These are phyloP conservation scores for Drosophila varians DNA, from an alignment of 1,140 invertebrate species.

Conservation along the genomic window DNA sequence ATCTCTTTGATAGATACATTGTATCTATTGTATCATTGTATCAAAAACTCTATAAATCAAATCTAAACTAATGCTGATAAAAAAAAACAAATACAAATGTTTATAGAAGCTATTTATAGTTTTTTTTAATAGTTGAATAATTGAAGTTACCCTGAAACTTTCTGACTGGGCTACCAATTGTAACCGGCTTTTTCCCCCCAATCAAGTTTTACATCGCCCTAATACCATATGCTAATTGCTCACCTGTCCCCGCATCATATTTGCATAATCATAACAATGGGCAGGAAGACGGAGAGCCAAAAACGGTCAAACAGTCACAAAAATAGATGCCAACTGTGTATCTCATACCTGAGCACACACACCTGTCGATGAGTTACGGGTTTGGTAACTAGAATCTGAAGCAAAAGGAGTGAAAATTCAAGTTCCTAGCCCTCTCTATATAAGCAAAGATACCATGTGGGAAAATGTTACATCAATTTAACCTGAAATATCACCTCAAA, in stretches of 20 bases:
- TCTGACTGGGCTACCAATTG: not conserved
- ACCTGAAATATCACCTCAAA: no score
- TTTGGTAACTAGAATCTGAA: slow-evolving; percentile 23
- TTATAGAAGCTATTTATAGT: no score
- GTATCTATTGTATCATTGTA: no score
- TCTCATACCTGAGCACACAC: slow-evolving; percentile 18
- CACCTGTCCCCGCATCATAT: slow-evolving; percentile 55
- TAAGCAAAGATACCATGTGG: no score
- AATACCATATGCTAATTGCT: slow-evolving; percentile 49
- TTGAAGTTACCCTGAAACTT: not conserved
- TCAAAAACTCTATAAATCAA: no score
- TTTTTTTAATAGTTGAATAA: no score
- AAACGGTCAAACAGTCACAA: slow-evolving; percentile 50
- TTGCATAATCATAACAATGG: slow-evolving; percentile 66
- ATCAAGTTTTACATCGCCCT: slow-evolving; percentile 38
- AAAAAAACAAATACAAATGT: no score
- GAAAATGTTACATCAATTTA: no score
- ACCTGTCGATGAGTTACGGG: slow-evolving; percentile 48
- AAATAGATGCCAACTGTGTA: slow-evolving; percentile 48
- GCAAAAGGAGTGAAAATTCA: no score
- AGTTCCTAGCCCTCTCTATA: no score
- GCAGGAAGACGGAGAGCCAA: slow-evolving; percentile 30
- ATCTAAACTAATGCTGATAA: no score
- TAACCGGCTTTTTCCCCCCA: slow-evolving; percentile 44
- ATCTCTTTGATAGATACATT: no score